phyloP scores from a whole-genome alignment of 2,888 invertebrate species.

The Rugalucina vietnamica region DNA sequence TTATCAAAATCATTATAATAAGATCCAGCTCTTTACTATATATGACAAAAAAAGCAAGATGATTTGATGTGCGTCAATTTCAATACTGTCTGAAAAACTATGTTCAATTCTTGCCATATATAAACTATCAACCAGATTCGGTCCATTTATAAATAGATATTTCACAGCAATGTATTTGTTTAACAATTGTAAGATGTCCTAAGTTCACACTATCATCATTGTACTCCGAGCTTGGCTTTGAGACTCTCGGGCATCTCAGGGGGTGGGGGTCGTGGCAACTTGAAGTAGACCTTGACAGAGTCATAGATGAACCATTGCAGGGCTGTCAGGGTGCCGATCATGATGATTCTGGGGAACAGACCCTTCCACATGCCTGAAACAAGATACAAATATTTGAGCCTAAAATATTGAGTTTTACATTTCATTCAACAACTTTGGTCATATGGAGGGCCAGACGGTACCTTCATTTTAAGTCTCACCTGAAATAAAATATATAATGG shows the following conservation, averaged over 20 bases:
- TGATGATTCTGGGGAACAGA: slow-evolving; percentile 92
- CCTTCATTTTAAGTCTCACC: too few relatives aligned
- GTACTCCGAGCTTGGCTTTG: slow-evolving; percentile 75
- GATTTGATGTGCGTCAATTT: background rate
- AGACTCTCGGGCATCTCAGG: slow-evolving; percentile 95
- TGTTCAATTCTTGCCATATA: too few relatives aligned
- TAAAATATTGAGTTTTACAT: too few relatives aligned
- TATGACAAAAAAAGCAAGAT: background rate
- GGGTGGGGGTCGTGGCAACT: slow-evolving; percentile 97
- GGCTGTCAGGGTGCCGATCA: slow-evolving; percentile 97
- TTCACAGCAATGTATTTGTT: background rate
- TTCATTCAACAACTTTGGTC: too few relatives aligned
- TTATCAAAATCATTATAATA: too few relatives aligned
- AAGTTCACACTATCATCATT: slow-evolving; percentile 13
- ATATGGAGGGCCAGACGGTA: too few relatives aligned
- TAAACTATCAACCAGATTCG: background rate
- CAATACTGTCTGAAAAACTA: background rate
- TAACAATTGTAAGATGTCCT: slow-evolving; percentile 6
- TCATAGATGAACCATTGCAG: slow-evolving; percentile 97
- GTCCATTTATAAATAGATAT: background rate
- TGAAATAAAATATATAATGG: too few relatives aligned
- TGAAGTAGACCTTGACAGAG: slow-evolving; percentile 90
- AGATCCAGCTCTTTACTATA: background rate
- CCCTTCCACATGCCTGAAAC: slow-evolving; percentile 92
- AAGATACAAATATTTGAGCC: background rate